These are phyloP conservation scores for Poecile atricapillus DNA, from an alignment of 2,113 vertebrate species.

Conservation along the genomic window DNA sequence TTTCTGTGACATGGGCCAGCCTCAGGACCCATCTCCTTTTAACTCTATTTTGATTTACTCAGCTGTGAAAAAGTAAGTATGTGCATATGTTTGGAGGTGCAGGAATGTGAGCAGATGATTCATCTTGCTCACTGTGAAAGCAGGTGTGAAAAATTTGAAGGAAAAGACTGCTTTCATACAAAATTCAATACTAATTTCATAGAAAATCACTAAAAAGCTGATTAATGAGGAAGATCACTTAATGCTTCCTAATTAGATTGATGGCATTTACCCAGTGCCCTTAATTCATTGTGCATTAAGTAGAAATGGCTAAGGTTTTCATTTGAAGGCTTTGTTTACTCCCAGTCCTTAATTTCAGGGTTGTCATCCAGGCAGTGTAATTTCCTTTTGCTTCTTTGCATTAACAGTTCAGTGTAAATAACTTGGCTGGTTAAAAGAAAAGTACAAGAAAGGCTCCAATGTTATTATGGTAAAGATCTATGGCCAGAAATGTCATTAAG, in stretches of 20 bases:
- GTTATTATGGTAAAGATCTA: neutral
- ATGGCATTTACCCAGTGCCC: neutral
- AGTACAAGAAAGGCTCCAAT: neutral
- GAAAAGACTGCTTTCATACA: neutral
- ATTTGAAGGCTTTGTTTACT: conserved; percentile 22
- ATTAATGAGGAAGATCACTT: conserved; percentile 25
- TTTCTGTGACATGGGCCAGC: neutral
- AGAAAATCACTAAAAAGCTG: conserved; percentile 30
- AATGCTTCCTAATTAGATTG: conserved; percentile 36
- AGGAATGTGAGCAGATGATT: neutral
- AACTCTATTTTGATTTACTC: neutral
- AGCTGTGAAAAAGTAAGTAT: neutral
- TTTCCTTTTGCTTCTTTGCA: neutral
- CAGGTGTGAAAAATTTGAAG: neutral
- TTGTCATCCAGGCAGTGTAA: neutral
- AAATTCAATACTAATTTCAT: conserved; percentile 20
- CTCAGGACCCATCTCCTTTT: neutral
- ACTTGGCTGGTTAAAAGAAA: neutral
- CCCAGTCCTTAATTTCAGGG: conserved; percentile 9
- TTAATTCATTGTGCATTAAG: conserved; percentile 7
- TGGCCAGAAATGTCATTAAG: neutral
- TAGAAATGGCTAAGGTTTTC: neutral
- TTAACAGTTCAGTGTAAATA: neutral
- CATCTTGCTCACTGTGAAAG: neutral
- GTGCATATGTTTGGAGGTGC: neutral